Percentiles rank a stretch among this genome's conserved stretches.
Conservation (phyloP, 2,113 vertebrate species). For the Brevimyrus niger region DNA sequence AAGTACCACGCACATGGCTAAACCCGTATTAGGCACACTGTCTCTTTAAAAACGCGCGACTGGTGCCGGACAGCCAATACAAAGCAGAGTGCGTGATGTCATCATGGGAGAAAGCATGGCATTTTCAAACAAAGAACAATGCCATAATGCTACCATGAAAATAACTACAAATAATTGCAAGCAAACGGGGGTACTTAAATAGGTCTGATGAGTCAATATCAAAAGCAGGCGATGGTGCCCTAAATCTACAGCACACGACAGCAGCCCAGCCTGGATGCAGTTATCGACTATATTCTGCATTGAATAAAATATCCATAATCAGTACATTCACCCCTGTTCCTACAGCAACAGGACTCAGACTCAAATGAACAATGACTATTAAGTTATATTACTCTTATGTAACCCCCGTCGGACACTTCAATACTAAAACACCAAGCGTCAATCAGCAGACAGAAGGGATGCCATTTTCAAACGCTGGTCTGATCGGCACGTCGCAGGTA, state of each 20-base stretch:
- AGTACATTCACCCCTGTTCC: background rate
- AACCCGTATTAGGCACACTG: conserved; percentile 39
- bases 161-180: conserved; percentile 3
- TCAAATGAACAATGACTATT: background rate
- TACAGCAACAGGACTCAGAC: too few species aligned
- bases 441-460: background rate
- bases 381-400: background rate
- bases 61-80: conserved; percentile 65
- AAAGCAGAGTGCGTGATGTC: conserved; percentile 79
- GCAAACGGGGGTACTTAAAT: background rate
- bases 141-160: conserved; percentile 39
- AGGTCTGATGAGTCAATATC: background rate
- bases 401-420: background rate
- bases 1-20: background rate
- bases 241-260: background rate
- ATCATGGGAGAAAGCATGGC: conserved; percentile 78
- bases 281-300: background rate
- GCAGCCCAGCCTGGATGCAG: background rate
- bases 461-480: background rate
- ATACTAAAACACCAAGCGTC: background rate
- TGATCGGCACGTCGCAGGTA: background rate
- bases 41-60: conserved; percentile 60
- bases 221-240: background rate
- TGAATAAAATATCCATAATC: background rate
- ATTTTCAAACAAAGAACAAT: conserved; percentile 99